A percentile compares a stretch with the other conserved stretches of the same genome.
Conservation (phyloP, 2,888 invertebrate species). For the Vanessa cardui region DNA sequence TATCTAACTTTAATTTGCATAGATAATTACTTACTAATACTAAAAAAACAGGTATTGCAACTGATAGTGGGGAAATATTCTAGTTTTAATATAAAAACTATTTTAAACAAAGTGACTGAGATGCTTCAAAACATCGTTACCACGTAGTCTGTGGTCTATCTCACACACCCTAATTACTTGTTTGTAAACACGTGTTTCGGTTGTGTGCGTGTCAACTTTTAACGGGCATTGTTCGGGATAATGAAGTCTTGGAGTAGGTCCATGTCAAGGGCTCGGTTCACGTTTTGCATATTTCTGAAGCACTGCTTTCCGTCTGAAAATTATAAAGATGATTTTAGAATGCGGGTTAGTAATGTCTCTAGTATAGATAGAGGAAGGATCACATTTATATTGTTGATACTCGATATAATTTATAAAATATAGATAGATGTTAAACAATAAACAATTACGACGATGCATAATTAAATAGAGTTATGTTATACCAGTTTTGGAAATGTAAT, state of each 20-base stretch:
- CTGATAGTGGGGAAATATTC: no score
- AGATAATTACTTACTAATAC: not conserved
- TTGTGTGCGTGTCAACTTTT: conserved; percentile 52
- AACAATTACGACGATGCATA: no score
- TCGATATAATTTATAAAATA: no score
- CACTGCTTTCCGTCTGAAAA: conserved; percentile 11
- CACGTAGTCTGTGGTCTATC: conserved; percentile 41
- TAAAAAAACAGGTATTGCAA: not conserved
- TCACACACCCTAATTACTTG: conserved; percentile 71
- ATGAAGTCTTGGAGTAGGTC: conserved; percentile 67
- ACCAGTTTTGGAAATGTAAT: no score
- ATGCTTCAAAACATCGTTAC: conserved; percentile 1
- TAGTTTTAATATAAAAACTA: not conserved
- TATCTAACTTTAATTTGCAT: conserved; percentile 21
- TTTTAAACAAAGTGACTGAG: not conserved
- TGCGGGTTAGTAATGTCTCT: not conserved
- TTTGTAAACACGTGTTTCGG: conserved; percentile 68
- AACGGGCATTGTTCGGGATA: conserved; percentile 61
- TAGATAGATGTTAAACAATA: no score
- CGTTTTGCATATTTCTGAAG: conserved; percentile 59
- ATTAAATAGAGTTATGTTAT: no score
- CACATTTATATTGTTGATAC: no score
- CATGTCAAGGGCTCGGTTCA: conserved; percentile 62
- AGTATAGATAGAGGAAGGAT: no score
- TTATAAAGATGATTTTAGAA: conserved; percentile 8